phyloP scores from a whole-genome alignment of 2,113 vertebrate species.

The Mirounga angustirostris region DNA sequence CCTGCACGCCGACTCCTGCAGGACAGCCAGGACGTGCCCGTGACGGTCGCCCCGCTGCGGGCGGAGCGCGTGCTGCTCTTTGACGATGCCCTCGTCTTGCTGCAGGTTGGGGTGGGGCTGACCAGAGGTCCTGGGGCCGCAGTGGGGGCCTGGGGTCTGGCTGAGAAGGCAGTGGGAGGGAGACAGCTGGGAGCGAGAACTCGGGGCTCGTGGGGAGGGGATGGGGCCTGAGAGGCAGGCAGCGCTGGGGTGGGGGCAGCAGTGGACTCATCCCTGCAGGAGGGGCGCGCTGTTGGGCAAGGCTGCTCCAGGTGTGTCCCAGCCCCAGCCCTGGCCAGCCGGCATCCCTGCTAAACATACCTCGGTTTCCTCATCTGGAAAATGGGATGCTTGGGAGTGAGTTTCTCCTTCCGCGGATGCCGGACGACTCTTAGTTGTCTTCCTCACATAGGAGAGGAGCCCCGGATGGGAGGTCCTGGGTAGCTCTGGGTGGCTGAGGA shows the following conservation, averaged over 20 bases:
- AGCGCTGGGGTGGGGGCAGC: not conserved
- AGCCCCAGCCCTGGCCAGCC: not conserved
- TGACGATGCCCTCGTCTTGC: conserved; percentile 85
- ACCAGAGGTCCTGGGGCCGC: not conserved
- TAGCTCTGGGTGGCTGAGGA: not conserved
- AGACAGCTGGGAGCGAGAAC: not conserved
- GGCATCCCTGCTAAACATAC: not conserved
- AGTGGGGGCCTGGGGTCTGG: not conserved
- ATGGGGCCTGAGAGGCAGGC: not conserved
- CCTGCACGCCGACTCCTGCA: conserved; percentile 85
- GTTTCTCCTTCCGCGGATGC: not conserved
- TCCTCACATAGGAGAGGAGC: not conserved
- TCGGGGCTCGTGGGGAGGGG: not conserved
- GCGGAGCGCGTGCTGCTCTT: conserved; percentile 88
- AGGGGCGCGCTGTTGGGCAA: accelerated
- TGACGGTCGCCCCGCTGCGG: conserved; percentile 56
- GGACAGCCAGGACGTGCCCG: conserved; percentile 84
- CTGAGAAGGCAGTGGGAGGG: not conserved
- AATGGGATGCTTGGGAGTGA: not conserved
- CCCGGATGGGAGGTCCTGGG: not conserved
- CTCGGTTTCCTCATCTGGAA: not conserved
- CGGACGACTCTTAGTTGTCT: not conserved
- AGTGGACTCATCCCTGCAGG: not conserved
- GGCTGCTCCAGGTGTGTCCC: accelerated
- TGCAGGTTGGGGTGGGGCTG: conserved; percentile 84